Percentiles rank a stretch among this genome's conserved stretches.
Evolutionary conservation across 2,888 invertebrate species (phyloP).

Genomic region (Cordilura impudica): DNA sequence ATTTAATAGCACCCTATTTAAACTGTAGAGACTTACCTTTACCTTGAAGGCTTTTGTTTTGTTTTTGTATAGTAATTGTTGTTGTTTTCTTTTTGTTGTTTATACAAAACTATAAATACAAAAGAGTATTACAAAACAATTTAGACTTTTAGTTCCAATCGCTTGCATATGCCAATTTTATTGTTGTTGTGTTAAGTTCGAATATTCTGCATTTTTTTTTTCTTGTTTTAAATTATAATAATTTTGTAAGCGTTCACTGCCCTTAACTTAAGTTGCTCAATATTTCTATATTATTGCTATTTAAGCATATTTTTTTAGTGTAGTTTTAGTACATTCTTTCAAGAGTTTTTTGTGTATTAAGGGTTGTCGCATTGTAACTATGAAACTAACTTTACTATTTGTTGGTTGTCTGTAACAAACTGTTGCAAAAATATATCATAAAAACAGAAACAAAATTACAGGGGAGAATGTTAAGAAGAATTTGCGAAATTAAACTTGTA

Average conservation of each 20-base stretch:
- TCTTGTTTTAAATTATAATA: constrained; percentile 1
- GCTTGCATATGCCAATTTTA: constrained; percentile 53
- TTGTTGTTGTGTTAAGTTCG: constrained; percentile 29
- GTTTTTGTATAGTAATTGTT: constrained; percentile 7
- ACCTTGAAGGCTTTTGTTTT: constrained; percentile 40
- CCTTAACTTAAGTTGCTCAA: constrained; percentile 41
- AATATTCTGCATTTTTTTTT: not conserved
- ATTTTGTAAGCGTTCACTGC: constrained; percentile 47
- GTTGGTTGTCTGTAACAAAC: constrained; percentile 13
- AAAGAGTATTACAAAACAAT: constrained; percentile 6
- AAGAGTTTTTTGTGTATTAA: constrained; percentile 35
- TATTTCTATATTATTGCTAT: constrained; percentile 20
- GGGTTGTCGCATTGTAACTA: constrained; percentile 43
- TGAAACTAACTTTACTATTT: constrained; percentile 9
- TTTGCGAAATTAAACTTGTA: not conserved
- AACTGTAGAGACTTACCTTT: constrained; percentile 46
- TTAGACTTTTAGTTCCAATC: constrained; percentile 33
- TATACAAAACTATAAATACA: constrained; percentile 20
- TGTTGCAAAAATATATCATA: constrained; percentile 29
- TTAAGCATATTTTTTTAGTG: constrained; percentile 6
- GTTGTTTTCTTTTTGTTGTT: constrained; percentile 23
- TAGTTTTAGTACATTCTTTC: constrained; percentile 21
- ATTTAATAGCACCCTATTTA: constrained; percentile 51
- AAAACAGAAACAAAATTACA: not conserved
- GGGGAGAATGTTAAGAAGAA: not conserved